These are phyloP conservation scores for Lucilia cuprina DNA, from an alignment of 1,140 invertebrate species.

Conservation along the genomic window DNA sequence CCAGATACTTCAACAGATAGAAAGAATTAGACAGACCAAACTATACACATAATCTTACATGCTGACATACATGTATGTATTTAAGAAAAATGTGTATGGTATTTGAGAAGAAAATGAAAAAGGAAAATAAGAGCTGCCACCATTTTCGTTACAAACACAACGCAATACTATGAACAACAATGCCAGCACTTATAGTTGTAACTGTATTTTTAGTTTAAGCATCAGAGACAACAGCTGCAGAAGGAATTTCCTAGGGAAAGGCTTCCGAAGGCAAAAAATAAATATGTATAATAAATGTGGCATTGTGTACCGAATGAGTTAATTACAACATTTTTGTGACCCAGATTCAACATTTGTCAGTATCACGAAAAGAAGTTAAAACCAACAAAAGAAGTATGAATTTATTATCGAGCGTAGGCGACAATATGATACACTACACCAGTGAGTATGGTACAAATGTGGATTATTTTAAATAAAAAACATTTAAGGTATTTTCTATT, in stretches of 20 bases:
- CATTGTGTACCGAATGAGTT: not conserved
- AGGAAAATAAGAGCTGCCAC: too few species aligned
- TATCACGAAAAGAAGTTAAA: not conserved
- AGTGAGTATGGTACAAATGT: too few species aligned
- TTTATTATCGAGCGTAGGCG: not conserved
- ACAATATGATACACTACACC: too few species aligned
- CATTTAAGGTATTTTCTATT: too few species aligned
- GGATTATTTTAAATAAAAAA: too few species aligned
- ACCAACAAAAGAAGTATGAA: not conserved
- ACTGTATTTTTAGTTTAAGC: not conserved
- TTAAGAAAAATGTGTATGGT: not conserved
- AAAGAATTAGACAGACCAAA: not conserved
- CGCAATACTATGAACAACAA: not conserved
- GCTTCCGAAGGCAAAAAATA: not conserved
- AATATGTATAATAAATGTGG: not conserved
- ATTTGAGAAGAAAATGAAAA: too few species aligned
- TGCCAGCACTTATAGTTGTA: not conserved
- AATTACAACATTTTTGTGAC: conserved; percentile 11
- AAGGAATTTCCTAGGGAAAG: not conserved
- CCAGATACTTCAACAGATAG: not conserved
- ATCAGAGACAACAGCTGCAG: not conserved
- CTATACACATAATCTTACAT: not conserved
- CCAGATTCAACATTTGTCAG: conserved; percentile 17
- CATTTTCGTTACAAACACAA: not conserved
- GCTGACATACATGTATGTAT: not conserved